These are phyloP conservation scores for Forbesichthys papilliferus DNA, from an alignment of 2,113 vertebrate genomes.

Conservation along the genomic window DNA sequence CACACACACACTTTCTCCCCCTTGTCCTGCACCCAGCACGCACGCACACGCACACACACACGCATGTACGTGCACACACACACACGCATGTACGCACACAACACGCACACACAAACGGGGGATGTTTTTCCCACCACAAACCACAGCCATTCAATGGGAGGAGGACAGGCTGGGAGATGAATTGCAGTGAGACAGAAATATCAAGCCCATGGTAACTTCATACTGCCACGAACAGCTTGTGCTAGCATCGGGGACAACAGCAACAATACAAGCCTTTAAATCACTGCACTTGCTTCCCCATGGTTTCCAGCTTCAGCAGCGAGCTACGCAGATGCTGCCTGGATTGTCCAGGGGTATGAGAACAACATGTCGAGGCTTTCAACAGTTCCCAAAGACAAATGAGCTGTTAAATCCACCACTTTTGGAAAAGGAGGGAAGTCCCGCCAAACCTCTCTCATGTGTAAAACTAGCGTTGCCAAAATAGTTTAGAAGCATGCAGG, in stretches of 20 bases:
- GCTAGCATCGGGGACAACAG: slow-evolving; percentile 25
- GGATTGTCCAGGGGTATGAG: no score
- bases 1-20: not conserved
- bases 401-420: no score
- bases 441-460: no score
- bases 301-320: not conserved
- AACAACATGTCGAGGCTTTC: no score
- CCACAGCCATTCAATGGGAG: slow-evolving; percentile 70
- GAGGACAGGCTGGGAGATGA: slow-evolving; percentile 58
- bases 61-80: slow-evolving; percentile 17
- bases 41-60: slow-evolving; percentile 1
- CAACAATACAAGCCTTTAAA: no score
- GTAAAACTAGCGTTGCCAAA: no score
- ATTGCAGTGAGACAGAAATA: slow-evolving; percentile 70
- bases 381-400: no score
- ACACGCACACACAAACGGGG: slow-evolving; percentile 2
- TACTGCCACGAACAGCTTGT: slow-evolving; percentile 41
- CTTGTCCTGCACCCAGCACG: slow-evolving; percentile 14
- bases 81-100: slow-evolving; percentile 6
- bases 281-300: no score
- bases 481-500: no score
- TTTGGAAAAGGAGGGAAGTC: no score
- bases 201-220: slow-evolving; percentile 55
- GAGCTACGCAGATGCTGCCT: not conserved
- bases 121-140: slow-evolving; percentile 68